Conservation (phyloP, 2,888 invertebrate species). For the Luperina testacea region DNA sequence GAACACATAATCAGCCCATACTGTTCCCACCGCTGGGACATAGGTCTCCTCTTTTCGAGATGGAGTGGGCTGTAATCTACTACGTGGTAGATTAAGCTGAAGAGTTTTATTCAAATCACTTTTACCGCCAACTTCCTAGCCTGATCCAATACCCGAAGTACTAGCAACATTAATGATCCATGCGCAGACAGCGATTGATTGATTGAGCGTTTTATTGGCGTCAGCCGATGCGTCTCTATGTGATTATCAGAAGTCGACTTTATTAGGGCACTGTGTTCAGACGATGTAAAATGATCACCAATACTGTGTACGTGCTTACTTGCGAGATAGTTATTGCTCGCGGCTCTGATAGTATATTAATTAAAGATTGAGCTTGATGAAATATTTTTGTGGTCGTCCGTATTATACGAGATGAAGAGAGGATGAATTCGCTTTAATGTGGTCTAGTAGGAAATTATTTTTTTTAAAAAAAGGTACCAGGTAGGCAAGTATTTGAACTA, state of each 20-base stretch:
- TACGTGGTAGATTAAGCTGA: background rate
- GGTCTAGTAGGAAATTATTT: no score
- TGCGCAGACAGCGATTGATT: constrained; percentile 72
- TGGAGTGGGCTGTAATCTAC: no score
- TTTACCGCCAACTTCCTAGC: constrained; percentile 55
- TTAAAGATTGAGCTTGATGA: constrained; percentile 35
- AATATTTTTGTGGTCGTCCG: constrained; percentile 13
- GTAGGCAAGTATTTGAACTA: background rate
- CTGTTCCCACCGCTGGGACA: no score
- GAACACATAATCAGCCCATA: no score
- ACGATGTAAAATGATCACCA: constrained; percentile 57
- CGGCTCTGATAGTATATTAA: constrained; percentile 50
- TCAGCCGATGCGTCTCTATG: constrained; percentile 62
- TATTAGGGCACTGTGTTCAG: constrained; percentile 62
- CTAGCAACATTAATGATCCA: constrained; percentile 70
- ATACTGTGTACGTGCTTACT: constrained; percentile 43
- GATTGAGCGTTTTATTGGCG: constrained; percentile 73
- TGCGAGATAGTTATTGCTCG: constrained; percentile 25
- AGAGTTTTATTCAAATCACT: background rate
- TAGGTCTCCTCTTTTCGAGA: no score
- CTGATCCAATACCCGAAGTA: constrained; percentile 58
- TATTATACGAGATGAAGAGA: background rate
- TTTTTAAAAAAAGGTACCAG: background rate
- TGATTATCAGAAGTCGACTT: constrained; percentile 65
- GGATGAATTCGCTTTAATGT: no score